Evolutionary conservation across 2,888 invertebrate genomes (phyloP), one percentile per base, ranked within the genome.

Genomic region (Autographa pulchrina): DNA sequence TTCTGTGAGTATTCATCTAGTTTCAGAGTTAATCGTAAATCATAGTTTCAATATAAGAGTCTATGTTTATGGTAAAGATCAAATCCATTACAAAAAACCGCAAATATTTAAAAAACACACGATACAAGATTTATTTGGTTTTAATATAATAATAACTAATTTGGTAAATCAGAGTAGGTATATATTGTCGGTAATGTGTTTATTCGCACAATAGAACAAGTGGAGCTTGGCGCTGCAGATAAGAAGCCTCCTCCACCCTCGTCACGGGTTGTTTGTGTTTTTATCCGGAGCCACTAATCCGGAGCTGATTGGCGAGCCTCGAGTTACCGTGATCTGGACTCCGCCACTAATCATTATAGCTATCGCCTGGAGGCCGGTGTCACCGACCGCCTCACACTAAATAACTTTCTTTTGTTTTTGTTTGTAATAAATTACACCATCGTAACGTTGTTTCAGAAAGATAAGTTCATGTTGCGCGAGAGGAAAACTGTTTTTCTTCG

Each of bases 191-290:
- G 16, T 25, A 25, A 32, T 41, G 43, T 59, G 62, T 65, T 58
- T 68, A 62, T 31, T 48, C 14, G 20, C 11, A 65, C 18, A 14
- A 38, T 59, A 32, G 75, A 60, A 59, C 72, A 52, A 78, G 65
- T 66, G 65, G 62, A 54, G 56, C 61, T 70, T 68, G 77, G 77
- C 48, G 72, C 66, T 60, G 32, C 65, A 75, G 83, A 83, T 83
- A 83, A 81, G 80, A 70, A 78, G 74, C 74, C 76, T 43, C 62
- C 73, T 75, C 25, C 18, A 84, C 84, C 84, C 84, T 83, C 82
- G 83, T 83, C 83, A 83, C 74, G 75, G 71, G 77, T 83, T 83
- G 83, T 83, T 83, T 83, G 84, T 81, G 84, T 81, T 78, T 83
- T 83, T 83, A 80, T 83, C 70, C 71, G 67, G 70, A 25, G 71